Conservation (phyloP, 2,888 invertebrate genomes). For the Notodromas monacha region DNA sequence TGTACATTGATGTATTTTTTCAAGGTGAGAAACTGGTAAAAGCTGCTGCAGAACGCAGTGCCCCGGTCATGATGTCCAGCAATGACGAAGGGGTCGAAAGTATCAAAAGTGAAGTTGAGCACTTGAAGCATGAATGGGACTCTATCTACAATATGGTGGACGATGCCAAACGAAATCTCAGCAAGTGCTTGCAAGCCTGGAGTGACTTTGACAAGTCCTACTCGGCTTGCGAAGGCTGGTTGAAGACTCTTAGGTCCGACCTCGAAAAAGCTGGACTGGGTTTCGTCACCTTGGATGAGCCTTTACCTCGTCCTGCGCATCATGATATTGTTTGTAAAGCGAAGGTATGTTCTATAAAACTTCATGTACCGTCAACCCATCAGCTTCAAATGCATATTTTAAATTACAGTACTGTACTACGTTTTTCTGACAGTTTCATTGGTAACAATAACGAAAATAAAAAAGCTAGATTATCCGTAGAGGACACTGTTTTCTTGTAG, state of each 20-base stretch:
- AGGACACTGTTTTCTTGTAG: too few species aligned
- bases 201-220: slow-evolving; percentile 37
- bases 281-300: slow-evolving; percentile 5
- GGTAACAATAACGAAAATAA: too few species aligned
- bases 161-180: slow-evolving; percentile 36
- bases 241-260: slow-evolving; percentile 14
- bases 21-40: slow-evolving; percentile 29
- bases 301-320: too few species aligned
- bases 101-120: slow-evolving; percentile 1
- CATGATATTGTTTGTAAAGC: too few species aligned
- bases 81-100: slow-evolving; percentile 5
- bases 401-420: too few species aligned
- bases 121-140: slow-evolving; percentile 64
- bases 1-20: neutral
- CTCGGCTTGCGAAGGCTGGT: slow-evolving; percentile 36
- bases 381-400: too few species aligned
- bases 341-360: too few species aligned
- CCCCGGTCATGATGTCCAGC: slow-evolving; percentile 24
- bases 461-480: too few species aligned
- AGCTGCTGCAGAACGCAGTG: slow-evolving; percentile 35
- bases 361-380: too few species aligned
- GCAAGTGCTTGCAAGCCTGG: slow-evolving; percentile 45
- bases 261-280: slow-evolving; percentile 27
- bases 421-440: neutral
- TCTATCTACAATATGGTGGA: slow-evolving; percentile 36